phyloP scores from a whole-genome alignment of 2,797 vertebrate genomes.

The Gastrophryne carolinensis region DNA sequence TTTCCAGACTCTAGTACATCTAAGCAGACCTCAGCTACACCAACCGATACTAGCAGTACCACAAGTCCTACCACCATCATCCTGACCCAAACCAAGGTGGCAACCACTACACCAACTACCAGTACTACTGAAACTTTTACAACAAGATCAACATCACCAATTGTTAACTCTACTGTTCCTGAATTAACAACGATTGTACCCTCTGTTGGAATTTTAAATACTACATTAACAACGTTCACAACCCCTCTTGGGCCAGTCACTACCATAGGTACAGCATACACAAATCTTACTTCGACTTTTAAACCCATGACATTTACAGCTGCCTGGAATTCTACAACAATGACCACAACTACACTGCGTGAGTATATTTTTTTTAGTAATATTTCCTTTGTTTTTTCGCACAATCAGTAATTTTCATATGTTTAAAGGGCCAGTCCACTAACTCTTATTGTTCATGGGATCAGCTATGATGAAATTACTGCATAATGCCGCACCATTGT shows the following conservation, averaged over 20 bases:
- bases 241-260: neutral
- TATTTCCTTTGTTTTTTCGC: neutral
- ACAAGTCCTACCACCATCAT: neutral
- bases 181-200: neutral
- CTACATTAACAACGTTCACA: neutral
- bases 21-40: no score
- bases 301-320: neutral
- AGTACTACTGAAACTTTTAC: neutral
- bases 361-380: neutral
- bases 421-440: no score
- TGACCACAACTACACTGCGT: neutral
- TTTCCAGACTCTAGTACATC: no score
- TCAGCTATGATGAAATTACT: no score
- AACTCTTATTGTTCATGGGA: no score
- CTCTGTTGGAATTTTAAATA: neutral
- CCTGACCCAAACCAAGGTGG: neutral
- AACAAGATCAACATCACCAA: neutral
- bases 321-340: neutral
- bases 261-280: neutral
- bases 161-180: neutral
- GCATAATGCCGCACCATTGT: no score
- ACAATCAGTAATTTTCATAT: neutral
- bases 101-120: neutral
- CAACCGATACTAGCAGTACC: no score
- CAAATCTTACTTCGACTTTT: neutral